Conservation (phyloP, 2,797 vertebrate species). For the Sorex maritimensis region DNA sequence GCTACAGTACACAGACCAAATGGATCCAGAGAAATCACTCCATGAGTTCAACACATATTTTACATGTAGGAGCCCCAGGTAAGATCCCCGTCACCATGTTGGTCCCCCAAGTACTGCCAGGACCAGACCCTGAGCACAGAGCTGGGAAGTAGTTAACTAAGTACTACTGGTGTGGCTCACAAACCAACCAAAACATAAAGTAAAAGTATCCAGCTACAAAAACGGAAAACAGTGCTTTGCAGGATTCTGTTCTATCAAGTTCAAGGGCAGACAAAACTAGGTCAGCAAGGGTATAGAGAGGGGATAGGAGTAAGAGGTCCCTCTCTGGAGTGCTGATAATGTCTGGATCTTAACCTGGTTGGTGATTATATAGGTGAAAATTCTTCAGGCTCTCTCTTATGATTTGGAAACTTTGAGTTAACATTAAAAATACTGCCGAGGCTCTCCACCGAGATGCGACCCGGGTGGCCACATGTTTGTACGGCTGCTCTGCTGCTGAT, state of each 20-base stretch:
- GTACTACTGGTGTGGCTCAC: too few species aligned
- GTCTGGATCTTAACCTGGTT: not conserved
- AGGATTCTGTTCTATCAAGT: slow-evolving; percentile 23
- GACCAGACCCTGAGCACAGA: too few species aligned
- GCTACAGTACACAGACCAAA: not conserved
- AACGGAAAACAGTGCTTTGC: not conserved
- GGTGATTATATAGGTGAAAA: not conserved
- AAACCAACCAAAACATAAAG: too few species aligned
- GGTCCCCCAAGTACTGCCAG: too few species aligned
- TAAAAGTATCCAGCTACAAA: not conserved
- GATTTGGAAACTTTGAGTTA: not conserved
- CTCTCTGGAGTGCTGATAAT: not conserved
- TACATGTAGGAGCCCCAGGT: too few species aligned
- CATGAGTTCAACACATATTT: too few species aligned
- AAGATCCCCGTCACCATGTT: too few species aligned
- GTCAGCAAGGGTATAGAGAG: not conserved
- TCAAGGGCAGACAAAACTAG: not conserved
- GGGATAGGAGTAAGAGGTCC: not conserved
- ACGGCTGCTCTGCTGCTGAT: too few species aligned
- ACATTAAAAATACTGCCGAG: not conserved
- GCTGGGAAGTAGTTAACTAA: too few species aligned
- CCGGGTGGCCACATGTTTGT: too few species aligned
- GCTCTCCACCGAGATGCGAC: not conserved
- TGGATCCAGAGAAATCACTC: not conserved
- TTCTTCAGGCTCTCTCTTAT: not conserved